Base-by-base conservation (phyloP, 2,888 invertebrate species). In the Pyrochroa serraticornis region DNA sequence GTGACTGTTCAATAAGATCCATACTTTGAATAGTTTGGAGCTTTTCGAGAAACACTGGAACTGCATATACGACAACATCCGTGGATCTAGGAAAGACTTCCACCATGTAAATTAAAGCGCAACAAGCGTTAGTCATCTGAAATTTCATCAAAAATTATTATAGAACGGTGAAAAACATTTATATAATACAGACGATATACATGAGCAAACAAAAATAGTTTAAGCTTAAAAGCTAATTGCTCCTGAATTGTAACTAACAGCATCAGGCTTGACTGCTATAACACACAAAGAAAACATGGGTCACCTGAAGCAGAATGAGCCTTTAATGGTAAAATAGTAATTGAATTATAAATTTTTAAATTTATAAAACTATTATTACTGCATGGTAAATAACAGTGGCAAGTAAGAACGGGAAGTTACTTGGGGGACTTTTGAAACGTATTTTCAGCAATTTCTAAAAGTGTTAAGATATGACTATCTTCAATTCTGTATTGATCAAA, bases 1-100 rank as follows among this genome's bases (percentile, higher is more conserved):
- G 85, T 66, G 96, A 94, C 82, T 99, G 98, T 79, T 99, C 99
- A 2, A 99, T 98, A 12, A 99, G 98, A 81, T 99, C 99, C 95
- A 99, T 98, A 78, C 98, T 99, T 69, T 97, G 97, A 71, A 98
- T 99, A 14, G 95, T 93, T 82, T 97, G 96, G 55, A 98, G 83
- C 81, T 96, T 99, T 80, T 97, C 96, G 52, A 99, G 82, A 81
- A 99, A 96, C 0, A 95, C 93, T 1, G 99, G 98, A 56, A 99
- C 95, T 1, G 97, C 97, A 73, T 98, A 94, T 1, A 97, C 94
- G 7, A 99, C 96, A 1, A 97, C 93, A 13, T 92, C 91, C 44
- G 97, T 95, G 34, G 97, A 97, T 57, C 99, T 87, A 0, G 99
- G 99, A 66, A 99, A 78, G 0, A 98, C 97, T 80, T 99, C 99